phyloP scores from a whole-genome alignment of 2,797 vertebrate species.

The Gymnoscopelus braueri region DNA sequence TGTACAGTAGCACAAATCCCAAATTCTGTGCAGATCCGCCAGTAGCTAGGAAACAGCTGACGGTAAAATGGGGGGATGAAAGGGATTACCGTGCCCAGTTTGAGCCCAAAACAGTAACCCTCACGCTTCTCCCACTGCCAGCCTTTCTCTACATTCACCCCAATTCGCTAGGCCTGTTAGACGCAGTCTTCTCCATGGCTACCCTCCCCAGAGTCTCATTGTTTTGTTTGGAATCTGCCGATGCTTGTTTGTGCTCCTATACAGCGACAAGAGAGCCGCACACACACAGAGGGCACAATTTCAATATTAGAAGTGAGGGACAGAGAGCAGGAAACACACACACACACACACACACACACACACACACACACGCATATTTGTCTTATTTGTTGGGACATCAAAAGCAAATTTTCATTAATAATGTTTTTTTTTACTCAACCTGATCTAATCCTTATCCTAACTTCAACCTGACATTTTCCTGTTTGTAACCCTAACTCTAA shows the following conservation, averaged over 20 bases:
- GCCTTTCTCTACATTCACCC: conserved; percentile 56
- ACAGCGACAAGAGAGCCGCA: conserved; percentile 50
- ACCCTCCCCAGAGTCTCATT: conserved; percentile 45
- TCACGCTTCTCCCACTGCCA: conserved; percentile 56
- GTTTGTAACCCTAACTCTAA: no score
- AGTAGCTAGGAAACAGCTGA: conserved; percentile 81
- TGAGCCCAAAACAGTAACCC: conserved; percentile 75
- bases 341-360: background rate
- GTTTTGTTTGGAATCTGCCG: conserved; percentile 59
- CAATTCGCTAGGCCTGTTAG: conserved; percentile 22
- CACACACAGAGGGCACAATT: conserved; percentile 61
- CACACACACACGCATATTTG: background rate
- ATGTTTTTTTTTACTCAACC: no score
- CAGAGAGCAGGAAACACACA: conserved; percentile 15
- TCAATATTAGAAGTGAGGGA: conserved; percentile 50
- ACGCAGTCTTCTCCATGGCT: conserved; percentile 24
- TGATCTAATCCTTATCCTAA: no score
- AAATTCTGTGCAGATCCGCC: conserved; percentile 75
- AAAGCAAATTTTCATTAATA: no score
- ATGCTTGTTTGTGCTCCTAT: conserved; percentile 49
- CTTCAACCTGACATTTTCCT: no score
- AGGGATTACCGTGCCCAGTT: conserved; percentile 77
- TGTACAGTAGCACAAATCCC: conserved; percentile 77
- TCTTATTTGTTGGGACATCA: no score
- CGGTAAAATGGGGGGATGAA: conserved; percentile 79